phyloP scores from a whole-genome alignment of 2,113 vertebrate genomes.

The Rhynchopsitta pachyrhyncha region DNA sequence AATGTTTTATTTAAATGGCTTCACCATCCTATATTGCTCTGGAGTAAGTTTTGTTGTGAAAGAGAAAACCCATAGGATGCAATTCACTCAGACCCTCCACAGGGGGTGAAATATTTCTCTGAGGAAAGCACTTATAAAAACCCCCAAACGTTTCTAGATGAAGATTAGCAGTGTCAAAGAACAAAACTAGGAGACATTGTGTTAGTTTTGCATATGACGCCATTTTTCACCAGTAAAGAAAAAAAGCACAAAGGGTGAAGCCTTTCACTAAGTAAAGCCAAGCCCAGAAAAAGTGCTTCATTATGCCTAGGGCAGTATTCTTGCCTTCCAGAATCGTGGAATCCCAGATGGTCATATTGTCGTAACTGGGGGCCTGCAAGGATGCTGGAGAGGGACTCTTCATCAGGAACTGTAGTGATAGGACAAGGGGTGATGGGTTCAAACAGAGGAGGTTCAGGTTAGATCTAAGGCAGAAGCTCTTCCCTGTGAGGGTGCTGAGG shows the following conservation, averaged over 20 bases:
- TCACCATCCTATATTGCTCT: background rate
- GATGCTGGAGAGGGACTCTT: background rate
- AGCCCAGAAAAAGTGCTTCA: background rate
- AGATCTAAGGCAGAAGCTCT: no score
- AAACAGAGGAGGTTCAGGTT: background rate
- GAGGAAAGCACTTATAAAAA: background rate
- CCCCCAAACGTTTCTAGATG: background rate
- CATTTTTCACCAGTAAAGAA: background rate
- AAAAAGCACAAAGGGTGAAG: background rate
- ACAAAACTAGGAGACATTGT: background rate
- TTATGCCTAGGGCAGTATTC: background rate
- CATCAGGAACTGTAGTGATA: background rate
- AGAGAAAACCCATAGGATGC: background rate
- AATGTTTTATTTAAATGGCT: conserved; percentile 44
- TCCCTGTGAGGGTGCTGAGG: no score
- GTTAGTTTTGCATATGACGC: background rate
- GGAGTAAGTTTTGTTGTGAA: background rate
- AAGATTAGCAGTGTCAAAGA: background rate
- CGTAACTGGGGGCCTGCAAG: background rate
- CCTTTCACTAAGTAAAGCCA: background rate
- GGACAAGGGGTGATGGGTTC: background rate
- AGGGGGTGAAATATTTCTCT: background rate
- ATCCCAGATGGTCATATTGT: background rate
- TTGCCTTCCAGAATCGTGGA: background rate
- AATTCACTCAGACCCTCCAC: background rate